Base-by-base conservation (phyloP, 1,140 invertebrate species). In the Mya arenaria region DNA sequence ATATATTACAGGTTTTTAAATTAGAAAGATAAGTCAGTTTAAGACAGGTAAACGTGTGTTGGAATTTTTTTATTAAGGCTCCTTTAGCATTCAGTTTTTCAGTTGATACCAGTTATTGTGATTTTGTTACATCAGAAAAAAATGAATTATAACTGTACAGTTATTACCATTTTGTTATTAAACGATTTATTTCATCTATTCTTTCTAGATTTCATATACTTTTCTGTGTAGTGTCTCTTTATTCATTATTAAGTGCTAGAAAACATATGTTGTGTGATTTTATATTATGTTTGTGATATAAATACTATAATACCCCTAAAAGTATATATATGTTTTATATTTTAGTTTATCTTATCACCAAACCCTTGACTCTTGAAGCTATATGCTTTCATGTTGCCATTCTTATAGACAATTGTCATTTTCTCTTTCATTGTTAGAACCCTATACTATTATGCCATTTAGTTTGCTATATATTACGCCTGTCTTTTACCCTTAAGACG, bases 281-380 rank as follows among this genome's bases (percentile, higher is more conserved):
- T 52, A 52, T 52, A 52, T 52, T 52, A 52, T 8, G 48, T 52
- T 52, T 52, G 48, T 52, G 48, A 52, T 52, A 52, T 52, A 52
- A 52, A 52, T 17, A 52, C 48, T 23, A 52, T 52, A 23, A 17
- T 23, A 52, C 25, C 48, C 48, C 48, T 48, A 17, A 52, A 52
- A 8, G 19, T 52, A 52, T 52, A 52, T 52, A 23, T 52, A 52
- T 52, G 48, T 52, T 52, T 52, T 52, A 52, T 52, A 52, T n/a
- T 52, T n/a, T 52, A 52, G 19, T 52, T 52, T 52, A 52, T 17
- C 25, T 52, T 52, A 52, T 52, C 25, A 52, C 48, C 48, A 52
- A 17, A 4, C 25, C 17, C 25, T 52, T 4, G 25, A n/a, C 25
- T 17, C 48, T 52, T 52, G 25, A n/a, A n/a, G 19, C 48, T 52